Evolutionary conservation across 2,888 invertebrate species (phyloP), one percentile per base, ranked within the genome.

Genomic region (Caenorhabditis panamensis): DNA sequence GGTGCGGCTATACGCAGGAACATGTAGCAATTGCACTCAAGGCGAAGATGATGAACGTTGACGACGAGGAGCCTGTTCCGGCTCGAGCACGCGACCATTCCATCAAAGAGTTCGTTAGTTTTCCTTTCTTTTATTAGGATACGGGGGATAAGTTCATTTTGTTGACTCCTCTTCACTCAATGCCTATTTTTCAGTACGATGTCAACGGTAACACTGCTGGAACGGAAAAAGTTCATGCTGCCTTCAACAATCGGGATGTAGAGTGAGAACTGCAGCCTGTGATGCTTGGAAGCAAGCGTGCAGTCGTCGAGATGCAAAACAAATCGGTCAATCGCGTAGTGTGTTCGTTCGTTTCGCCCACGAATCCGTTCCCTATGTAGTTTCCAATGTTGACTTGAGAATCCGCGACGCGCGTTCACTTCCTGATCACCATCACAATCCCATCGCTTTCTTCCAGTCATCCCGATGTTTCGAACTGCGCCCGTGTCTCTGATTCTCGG

Each of bases 91-190:
- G 51, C 18, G 76, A 76, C n/a, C 76, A 76, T 76, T 77, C 82
- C 69, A 81, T 84, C 72, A 82, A 82, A 82, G 81, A 84, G 84
- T 84, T 80, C 75, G 84, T 84, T 84, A 78, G 68, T 79, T 79
- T 73, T 78, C 53, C 53, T 28, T 20, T 59, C 24, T 24, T 51
- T 58, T 63, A 41, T 5, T n/a, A 8, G 47, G 11, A 37, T 20
- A 9, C 16, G 28, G 13, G 37, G 36, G 1, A 36, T 9, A 44
- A 61, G 20, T 37, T 54, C 8, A 16, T 9, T 16, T n/a, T 62
- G 26, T 54, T 41, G 41, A 41, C 9, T 31, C 9, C 31, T 31
- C 31, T 31, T 31, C 31, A 31, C 9, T 22, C 26, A 56, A 26
- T 31, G 18, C 16, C 28, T 9, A 31, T 44, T 37, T 79, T 79